A percentile compares a stretch with the other conserved stretches of the same genome.
Evolutionary conservation across 30 jellyfish, hydroid and myxozoan genomes (phyloP).

Genomic region (Sanderia malayensis): DNA sequence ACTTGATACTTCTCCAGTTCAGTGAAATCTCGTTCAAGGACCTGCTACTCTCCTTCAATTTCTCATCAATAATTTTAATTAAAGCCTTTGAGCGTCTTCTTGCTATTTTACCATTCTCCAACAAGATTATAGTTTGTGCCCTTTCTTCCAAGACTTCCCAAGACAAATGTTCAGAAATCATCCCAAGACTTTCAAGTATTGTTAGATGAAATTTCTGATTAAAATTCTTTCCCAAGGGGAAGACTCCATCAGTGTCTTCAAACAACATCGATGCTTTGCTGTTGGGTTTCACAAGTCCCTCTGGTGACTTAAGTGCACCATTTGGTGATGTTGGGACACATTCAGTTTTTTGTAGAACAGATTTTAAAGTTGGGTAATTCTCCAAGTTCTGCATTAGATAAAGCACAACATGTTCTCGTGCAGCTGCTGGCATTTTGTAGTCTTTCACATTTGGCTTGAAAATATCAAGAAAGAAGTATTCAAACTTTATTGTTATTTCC

Average conservation of each 20-base stretch:
- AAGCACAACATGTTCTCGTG: constrained; percentile 8
- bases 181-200: constrained; percentile 32
- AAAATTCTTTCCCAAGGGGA: constrained; percentile 12
- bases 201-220: constrained; percentile 1
- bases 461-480: constrained; percentile 5
- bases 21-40: not conserved
- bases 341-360: not conserved
- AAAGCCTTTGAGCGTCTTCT: constrained; percentile 2
- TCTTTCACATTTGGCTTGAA: constrained; percentile 24
- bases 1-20: constrained; percentile 2
- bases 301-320: constrained; percentile 29
- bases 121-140: constrained; percentile 26
- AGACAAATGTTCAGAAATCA: constrained; percentile 26
- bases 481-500: not conserved
- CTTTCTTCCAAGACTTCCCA: constrained; percentile 52
- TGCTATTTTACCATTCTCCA: not conserved
- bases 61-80: constrained; percentile 2
- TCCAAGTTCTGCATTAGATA: constrained; percentile 8
- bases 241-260: constrained; percentile 56
- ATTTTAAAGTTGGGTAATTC: not conserved
- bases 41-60: not conserved
- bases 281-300: constrained; percentile 21
- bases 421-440: not conserved
- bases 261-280: constrained; percentile 62
- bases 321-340: constrained; percentile 49